Evolutionary conservation across 2,797 vertebrate genomes (phyloP).

Genomic region (Tenualosa thibaudeaui): DNA sequence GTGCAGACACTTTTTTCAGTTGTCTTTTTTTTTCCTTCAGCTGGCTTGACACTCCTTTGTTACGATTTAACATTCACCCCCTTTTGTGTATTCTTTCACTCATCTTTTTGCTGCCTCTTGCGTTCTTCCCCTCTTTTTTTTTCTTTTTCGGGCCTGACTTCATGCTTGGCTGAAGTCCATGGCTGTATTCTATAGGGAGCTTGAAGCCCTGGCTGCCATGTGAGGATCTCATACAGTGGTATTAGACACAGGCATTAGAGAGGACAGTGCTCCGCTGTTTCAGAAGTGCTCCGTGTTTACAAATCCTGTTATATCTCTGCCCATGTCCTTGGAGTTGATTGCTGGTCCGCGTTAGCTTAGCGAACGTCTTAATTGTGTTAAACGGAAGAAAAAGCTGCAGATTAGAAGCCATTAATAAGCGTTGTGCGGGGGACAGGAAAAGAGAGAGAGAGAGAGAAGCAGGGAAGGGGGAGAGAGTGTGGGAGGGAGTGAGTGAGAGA

Average conservation of each 20-base stretch:
- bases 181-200: conserved; percentile 39
- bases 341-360: conserved; percentile 74
- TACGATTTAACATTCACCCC: background rate
- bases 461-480: background rate
- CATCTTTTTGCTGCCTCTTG: conserved; percentile 1
- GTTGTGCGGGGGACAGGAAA: conserved; percentile 57
- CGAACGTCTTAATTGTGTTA: conserved; percentile 82
- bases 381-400: conserved; percentile 72
- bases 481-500: conserved; percentile 36
- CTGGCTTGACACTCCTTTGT: background rate
- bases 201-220: conserved; percentile 22
- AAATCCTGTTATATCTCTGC: conserved; percentile 72
- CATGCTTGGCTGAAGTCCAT: conserved; percentile 23
- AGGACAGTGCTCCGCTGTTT: conserved; percentile 5
- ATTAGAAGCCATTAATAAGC: conserved; percentile 79
- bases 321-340: conserved; percentile 74
- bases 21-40: background rate
- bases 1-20: background rate
- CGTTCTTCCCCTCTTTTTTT: background rate
- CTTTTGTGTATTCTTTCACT: conserved; percentile 10
- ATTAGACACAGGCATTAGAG: conserved; percentile 24
- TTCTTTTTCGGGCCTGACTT: background rate
- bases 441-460: background rate
- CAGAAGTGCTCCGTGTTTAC: conserved; percentile 51
- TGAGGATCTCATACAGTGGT: conserved; percentile 37